Percentiles rank a stretch among this genome's conserved stretches.
phyloP scores from a whole-genome alignment of 2,888 invertebrate species.

The Trissonchulus latispiculum region DNA sequence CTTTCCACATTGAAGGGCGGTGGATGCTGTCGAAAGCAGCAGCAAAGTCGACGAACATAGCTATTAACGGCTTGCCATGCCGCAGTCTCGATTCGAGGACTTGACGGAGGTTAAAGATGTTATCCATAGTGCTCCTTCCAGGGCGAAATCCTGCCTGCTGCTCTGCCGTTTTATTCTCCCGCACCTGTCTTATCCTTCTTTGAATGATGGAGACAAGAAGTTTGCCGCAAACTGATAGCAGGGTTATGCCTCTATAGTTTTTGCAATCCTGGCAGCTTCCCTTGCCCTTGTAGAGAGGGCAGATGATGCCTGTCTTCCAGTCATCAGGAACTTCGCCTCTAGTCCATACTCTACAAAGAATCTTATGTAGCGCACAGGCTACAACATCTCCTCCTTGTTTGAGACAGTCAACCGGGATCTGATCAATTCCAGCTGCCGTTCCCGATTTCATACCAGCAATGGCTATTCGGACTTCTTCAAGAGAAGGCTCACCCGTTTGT shows the following conservation, averaged over 20 bases:
- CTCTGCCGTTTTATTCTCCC: not conserved
- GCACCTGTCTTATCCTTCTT: not conserved
- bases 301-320: not conserved
- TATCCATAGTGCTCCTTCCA: not conserved
- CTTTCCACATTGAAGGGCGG: too few species aligned
- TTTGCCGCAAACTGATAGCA: not conserved
- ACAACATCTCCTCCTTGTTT: not conserved
- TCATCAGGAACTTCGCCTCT: not conserved
- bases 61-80: not conserved
- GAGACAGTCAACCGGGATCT: not conserved
- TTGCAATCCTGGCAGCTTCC: not conserved
- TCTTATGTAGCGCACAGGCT: not conserved
- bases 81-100: not conserved
- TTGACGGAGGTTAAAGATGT: too few species aligned
- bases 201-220: not conserved
- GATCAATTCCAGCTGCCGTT: not conserved
- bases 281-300: not conserved
- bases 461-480: not conserved
- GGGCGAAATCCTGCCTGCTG: not conserved
- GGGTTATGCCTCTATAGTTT: not conserved
- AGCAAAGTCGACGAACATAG: not conserved
- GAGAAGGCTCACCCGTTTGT: not conserved
- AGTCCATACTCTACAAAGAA: not conserved
- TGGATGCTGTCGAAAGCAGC: not conserved
- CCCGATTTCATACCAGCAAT: not conserved